Percentiles rank a stretch among this genome's conserved stretches.
Evolutionary conservation across 37 sponge, comb jelly and placozoan genomes (phyloP).

Genomic region (Oscarella lobularis): DNA sequence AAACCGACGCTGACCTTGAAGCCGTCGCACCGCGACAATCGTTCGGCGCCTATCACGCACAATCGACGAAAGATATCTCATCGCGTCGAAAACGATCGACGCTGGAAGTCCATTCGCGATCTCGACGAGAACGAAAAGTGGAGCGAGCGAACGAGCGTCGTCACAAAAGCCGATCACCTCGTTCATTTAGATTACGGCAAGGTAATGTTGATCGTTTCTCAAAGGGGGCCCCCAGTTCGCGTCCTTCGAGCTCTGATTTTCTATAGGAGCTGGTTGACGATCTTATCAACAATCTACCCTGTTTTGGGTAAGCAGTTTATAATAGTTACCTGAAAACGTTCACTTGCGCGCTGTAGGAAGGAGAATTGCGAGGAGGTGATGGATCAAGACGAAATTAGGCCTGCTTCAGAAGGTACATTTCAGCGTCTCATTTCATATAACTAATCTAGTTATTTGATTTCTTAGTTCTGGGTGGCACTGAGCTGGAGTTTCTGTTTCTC

Average conservation of each 20-base stretch:
- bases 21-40: background rate
- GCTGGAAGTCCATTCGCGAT: conserved; percentile 47
- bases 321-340: conserved; percentile 2
- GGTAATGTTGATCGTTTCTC: too few relatives aligned
- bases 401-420: background rate
- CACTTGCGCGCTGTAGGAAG: background rate
- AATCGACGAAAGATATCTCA: too few relatives aligned
- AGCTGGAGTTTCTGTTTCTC: background rate
- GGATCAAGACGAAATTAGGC: background rate
- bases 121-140: conserved; percentile 56
- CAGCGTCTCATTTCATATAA: background rate
- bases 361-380: too few relatives aligned
- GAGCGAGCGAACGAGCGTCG: conserved; percentile 39
- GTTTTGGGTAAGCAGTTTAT: background rate
- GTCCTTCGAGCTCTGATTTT: too few relatives aligned
- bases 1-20: background rate
- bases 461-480: background rate
- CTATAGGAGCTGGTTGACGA: conserved; percentile 12
- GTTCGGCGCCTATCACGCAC: too few relatives aligned
- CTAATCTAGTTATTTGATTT: background rate
- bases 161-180: conserved; percentile 53
- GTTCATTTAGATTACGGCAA: conserved; percentile 20
- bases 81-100: too few relatives aligned
- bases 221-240: too few relatives aligned
- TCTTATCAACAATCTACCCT: conserved; percentile 2